A percentile compares a stretch with the other conserved stretches of the same genome.
phyloP scores from a whole-genome alignment of 1,140 invertebrate species.

The Brachionus koreanus region DNA sequence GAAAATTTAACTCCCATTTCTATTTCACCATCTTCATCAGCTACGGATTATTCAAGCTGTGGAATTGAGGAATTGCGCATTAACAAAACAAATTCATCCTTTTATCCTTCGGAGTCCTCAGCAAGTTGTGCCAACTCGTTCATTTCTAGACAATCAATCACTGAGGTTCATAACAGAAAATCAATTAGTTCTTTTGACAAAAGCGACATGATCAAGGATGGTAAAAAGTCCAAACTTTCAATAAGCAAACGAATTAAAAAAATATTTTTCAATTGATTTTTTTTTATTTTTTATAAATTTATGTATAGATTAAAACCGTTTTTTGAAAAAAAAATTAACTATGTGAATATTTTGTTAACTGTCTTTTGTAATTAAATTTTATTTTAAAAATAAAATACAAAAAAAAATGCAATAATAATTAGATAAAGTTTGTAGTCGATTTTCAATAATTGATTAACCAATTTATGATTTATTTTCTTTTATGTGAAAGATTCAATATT shows the following conservation, averaged over 20 bases:
- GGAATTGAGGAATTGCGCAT: not conserved
- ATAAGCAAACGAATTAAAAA: not conserved
- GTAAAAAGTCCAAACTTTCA: not conserved
- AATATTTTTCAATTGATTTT: not conserved
- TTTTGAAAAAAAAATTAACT: not conserved
- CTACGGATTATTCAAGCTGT: not conserved
- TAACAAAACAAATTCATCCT: not conserved
- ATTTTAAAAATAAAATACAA: too few species aligned
- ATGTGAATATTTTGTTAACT: not conserved
- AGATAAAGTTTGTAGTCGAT: too few species aligned
- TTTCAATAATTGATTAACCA: too few species aligned
- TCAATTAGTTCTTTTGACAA: not conserved
- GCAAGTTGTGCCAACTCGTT: not conserved
- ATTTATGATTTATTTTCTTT: too few species aligned
- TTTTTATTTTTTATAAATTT: not conserved
- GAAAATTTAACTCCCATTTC: not conserved
- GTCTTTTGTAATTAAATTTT: too few species aligned
- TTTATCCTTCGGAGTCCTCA: not conserved
- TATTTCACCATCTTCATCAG: not conserved
- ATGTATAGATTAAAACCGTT: not conserved
- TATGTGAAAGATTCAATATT: too few species aligned
- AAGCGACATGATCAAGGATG: not conserved
- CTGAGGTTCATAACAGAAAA: not conserved
- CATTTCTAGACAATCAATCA: not conserved
- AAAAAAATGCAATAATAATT: too few species aligned